These are phyloP conservation scores for Ischnus inquisitorius DNA, from an alignment of 2,888 invertebrate genomes.

Conservation along the genomic window DNA sequence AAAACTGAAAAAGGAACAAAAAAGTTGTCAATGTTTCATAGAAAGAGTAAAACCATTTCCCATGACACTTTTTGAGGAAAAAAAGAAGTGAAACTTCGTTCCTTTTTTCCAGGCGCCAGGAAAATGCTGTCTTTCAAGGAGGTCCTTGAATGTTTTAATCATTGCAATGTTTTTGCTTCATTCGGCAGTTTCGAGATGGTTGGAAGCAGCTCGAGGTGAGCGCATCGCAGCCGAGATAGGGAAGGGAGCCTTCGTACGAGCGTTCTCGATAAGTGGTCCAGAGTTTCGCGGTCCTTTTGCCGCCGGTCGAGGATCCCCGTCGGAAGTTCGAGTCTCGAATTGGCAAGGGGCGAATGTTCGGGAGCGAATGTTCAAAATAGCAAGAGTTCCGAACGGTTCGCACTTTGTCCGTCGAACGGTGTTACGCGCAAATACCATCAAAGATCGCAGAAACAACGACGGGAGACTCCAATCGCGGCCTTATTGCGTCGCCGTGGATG, in stretches of 20 bases:
- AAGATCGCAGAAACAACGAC: neutral
- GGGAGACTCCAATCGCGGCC: neutral
- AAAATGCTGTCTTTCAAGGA: no score
- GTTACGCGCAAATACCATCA: neutral
- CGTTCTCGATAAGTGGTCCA: slow-evolving; percentile 54
- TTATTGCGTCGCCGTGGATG: slow-evolving; percentile 14
- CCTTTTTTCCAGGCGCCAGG: no score
- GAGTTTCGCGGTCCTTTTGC: slow-evolving; percentile 44
- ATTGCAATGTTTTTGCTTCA: neutral
- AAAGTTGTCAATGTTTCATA: no score
- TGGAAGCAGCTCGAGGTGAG: neutral
- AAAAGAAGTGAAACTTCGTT: no score
- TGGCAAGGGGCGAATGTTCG: slow-evolving; percentile 48
- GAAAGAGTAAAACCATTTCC: no score
- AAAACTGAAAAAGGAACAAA: no score
- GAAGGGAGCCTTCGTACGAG: slow-evolving; percentile 41
- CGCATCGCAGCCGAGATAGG: slow-evolving; percentile 46
- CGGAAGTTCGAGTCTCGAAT: slow-evolving; percentile 57
- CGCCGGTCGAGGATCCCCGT: slow-evolving; percentile 24
- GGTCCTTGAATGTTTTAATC: no score
- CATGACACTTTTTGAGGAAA: no score
- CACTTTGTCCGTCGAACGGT: neutral
- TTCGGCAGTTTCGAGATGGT: neutral
- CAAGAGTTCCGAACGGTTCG: neutral
- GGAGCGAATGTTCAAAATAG: slow-evolving; percentile 18